These are phyloP conservation scores for Chelon auratus DNA, from an alignment of 2,797 vertebrate genomes.

Conservation along the genomic window DNA sequence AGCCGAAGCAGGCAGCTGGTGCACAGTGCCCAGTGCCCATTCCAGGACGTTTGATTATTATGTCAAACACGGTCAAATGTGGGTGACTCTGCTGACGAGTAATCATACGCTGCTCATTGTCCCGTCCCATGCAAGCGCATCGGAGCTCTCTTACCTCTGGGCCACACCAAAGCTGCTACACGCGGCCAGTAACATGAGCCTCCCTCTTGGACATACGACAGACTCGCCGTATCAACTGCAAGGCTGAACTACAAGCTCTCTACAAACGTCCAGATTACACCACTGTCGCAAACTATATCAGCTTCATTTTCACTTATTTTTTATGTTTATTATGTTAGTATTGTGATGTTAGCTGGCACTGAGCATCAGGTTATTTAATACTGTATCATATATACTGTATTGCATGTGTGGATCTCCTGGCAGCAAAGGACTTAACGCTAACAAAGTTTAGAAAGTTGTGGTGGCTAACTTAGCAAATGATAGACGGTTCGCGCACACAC, in stretches of 20 bases:
- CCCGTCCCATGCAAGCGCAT: slow-evolving; percentile 65
- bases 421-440: no score
- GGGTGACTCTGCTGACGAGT: slow-evolving; percentile 79
- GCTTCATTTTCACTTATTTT: no score
- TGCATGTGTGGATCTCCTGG: no score
- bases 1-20: slow-evolving; percentile 68
- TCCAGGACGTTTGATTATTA: slow-evolving; percentile 53
- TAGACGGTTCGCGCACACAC: no score
- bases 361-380: no score
- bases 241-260: slow-evolving; percentile 48
- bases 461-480: no score
- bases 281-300: not conserved
- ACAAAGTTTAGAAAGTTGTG: no score
- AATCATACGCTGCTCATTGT: slow-evolving; percentile 82
- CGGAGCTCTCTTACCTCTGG: slow-evolving; percentile 75
- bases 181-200: slow-evolving; percentile 75
- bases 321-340: no score
- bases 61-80: slow-evolving; percentile 77
- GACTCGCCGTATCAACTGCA: slow-evolving; percentile 57
- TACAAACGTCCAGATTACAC: slow-evolving; percentile 27
- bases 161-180: slow-evolving; percentile 61
- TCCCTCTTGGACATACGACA: slow-evolving; percentile 68
- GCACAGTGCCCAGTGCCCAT: slow-evolving; percentile 31
- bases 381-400: no score
- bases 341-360: no score